A percentile compares a stretch with the other conserved stretches of the same genome.
Conservation (phyloP, 2,797 vertebrate genomes). For the Mionectes olivaceus region DNA sequence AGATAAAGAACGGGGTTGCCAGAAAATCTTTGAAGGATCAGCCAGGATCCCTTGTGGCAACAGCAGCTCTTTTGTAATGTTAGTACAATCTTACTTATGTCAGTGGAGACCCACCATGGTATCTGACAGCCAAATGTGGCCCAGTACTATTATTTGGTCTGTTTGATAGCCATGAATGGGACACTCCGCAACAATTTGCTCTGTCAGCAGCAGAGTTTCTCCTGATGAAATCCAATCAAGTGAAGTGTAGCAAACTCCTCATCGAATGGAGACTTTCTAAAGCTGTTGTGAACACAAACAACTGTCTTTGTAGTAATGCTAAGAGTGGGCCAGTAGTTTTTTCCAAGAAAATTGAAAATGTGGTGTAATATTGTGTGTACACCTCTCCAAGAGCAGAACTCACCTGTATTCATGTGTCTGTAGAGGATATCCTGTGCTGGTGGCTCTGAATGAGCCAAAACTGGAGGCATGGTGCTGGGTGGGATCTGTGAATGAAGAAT, state of each 20-base stretch:
- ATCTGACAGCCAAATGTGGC: background rate
- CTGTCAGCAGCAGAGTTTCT: background rate
- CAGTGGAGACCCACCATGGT: background rate
- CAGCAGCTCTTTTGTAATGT: background rate
- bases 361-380: background rate
- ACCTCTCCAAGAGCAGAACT: background rate
- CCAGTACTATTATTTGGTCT: background rate
- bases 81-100: background rate
- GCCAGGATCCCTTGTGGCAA: background rate
- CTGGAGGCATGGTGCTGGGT: background rate
- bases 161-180: background rate
- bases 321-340: background rate
- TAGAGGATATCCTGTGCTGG: background rate
- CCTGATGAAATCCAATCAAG: background rate
- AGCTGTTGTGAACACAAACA: background rate
- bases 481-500: background rate
- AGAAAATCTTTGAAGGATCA: background rate
- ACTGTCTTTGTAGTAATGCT: background rate
- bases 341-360: background rate
- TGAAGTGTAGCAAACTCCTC: background rate
- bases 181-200: background rate
- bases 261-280: background rate
- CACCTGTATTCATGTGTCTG: background rate
- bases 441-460: background rate
- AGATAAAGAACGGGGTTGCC: background rate